Evolutionary conservation across 2,113 vertebrate genomes (phyloP).

Genomic region (Lucifuga dentata): DNA sequence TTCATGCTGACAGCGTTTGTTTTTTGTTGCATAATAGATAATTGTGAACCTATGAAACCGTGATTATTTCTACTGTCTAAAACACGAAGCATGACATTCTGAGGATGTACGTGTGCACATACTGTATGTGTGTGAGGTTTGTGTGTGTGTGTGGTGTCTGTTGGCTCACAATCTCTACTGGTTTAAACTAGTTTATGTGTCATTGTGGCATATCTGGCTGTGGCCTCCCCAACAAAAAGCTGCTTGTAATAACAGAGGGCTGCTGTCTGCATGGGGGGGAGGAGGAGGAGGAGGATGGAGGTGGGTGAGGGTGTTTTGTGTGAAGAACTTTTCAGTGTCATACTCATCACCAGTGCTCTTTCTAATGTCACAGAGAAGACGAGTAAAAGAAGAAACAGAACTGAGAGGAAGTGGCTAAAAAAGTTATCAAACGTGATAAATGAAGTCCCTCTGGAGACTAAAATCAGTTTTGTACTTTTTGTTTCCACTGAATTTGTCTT

Average conservation of each 20-base stretch:
- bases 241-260: slow-evolving; percentile 53
- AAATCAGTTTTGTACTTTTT: too few relatives aligned
- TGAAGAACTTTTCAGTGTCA: slow-evolving; percentile 14
- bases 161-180: slow-evolving; percentile 47
- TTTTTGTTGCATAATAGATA: too few relatives aligned
- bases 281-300: slow-evolving; percentile 23
- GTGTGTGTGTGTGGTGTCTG: slow-evolving; percentile 33
- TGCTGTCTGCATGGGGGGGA: slow-evolving; percentile 12
- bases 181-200: slow-evolving; percentile 67
- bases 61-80: too few relatives aligned
- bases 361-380: not conserved
- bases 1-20: too few relatives aligned
- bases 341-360: not conserved
- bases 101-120: slow-evolving; percentile 3
- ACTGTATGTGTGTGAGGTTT: slow-evolving; percentile 35
- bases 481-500: too few relatives aligned
- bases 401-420: slow-evolving; percentile 1
- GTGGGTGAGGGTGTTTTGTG: slow-evolving; percentile 28
- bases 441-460: too few relatives aligned
- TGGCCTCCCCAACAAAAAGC: slow-evolving; percentile 49
- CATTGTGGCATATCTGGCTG: slow-evolving; percentile 46
- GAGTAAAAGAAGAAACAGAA: not conserved
- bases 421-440: too few relatives aligned
- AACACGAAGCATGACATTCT: too few relatives aligned
- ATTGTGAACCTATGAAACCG: too few relatives aligned